Conservation (phyloP, 2,113 vertebrate genomes). For the Nothocercus julius region DNA sequence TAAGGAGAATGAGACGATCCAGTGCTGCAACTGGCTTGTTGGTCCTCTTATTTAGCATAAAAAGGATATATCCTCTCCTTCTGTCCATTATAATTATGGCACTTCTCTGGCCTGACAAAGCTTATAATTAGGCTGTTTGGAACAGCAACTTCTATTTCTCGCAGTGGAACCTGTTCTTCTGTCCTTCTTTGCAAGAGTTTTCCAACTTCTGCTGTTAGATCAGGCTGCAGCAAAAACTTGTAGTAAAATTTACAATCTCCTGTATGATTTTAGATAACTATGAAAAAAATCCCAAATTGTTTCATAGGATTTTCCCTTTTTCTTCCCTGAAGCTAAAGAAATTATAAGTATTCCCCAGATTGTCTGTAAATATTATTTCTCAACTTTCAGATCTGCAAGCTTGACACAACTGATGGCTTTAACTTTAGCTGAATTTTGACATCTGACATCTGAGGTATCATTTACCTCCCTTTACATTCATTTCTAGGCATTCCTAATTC, state of each 20-base stretch:
- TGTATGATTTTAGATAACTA: background rate
- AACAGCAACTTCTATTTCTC: background rate
- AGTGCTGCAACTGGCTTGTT: background rate
- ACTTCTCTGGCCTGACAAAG: background rate
- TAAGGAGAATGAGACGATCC: slow-evolving; percentile 5
- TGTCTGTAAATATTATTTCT: background rate
- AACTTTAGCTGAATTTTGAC: background rate
- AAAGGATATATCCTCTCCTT: slow-evolving; percentile 2
- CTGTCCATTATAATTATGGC: background rate
- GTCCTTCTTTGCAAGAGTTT: background rate
- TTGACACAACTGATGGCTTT: background rate
- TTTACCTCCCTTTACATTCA: background rate
- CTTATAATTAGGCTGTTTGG: background rate
- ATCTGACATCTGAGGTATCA: background rate
- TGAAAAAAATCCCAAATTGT: background rate
- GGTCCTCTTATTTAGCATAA: slow-evolving; percentile 1
- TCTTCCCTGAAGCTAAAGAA: background rate
- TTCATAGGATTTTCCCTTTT: background rate
- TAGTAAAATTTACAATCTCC: background rate
- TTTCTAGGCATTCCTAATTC: background rate
- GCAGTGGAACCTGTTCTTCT: background rate
- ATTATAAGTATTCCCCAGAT: background rate
- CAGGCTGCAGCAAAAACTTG: background rate
- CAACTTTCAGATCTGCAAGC: background rate
- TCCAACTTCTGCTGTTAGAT: background rate